These are phyloP conservation scores for Tribolium castaneum DNA, from an alignment of 1,140 invertebrate species.

Conservation along the genomic window DNA sequence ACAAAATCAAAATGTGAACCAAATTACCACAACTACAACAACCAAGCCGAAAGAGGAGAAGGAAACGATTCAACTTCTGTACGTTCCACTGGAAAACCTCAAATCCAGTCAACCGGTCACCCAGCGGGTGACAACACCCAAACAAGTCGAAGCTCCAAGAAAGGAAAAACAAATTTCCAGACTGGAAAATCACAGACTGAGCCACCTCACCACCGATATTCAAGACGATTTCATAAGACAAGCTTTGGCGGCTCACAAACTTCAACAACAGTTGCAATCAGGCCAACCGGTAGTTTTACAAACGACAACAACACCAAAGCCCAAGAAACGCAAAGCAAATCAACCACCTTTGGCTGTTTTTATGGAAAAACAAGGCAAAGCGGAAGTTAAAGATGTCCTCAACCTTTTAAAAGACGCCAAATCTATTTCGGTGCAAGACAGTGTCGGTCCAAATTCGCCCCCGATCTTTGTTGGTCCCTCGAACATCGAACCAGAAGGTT, in stretches of 20 bases:
- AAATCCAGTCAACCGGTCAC: constrained; percentile 54
- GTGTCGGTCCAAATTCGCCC: constrained; percentile 73
- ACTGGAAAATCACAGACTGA: constrained; percentile 18
- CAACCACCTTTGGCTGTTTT: constrained; percentile 85
- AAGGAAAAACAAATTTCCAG: constrained; percentile 55
- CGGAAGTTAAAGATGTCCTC: constrained; percentile 75
- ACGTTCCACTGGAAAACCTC: constrained; percentile 82
- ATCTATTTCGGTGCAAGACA: constrained; percentile 80
- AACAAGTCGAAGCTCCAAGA: constrained; percentile 18
- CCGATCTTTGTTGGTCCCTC: constrained; percentile 84
- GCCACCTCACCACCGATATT: constrained; percentile 46
- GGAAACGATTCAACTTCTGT: constrained; percentile 81
- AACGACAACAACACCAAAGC: constrained; percentile 50
- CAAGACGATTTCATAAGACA: constrained; percentile 64
- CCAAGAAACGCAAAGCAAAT: constrained; percentile 75
- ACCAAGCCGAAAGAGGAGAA: constrained; percentile 61
- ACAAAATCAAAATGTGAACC: constrained; percentile 29
- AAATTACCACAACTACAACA: constrained; percentile 39
- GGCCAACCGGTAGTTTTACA: constrained; percentile 44
- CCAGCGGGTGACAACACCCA: background rate
- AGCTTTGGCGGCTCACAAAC: constrained; percentile 64
- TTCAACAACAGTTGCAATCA: constrained; percentile 62
- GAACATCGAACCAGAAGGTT: constrained; percentile 75
- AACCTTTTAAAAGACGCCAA: constrained; percentile 75
- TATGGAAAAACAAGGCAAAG: constrained; percentile 68